These are phyloP conservation scores for Kryptolebias marmoratus DNA, from an alignment of 2,113 vertebrate genomes.

Conservation along the genomic window DNA sequence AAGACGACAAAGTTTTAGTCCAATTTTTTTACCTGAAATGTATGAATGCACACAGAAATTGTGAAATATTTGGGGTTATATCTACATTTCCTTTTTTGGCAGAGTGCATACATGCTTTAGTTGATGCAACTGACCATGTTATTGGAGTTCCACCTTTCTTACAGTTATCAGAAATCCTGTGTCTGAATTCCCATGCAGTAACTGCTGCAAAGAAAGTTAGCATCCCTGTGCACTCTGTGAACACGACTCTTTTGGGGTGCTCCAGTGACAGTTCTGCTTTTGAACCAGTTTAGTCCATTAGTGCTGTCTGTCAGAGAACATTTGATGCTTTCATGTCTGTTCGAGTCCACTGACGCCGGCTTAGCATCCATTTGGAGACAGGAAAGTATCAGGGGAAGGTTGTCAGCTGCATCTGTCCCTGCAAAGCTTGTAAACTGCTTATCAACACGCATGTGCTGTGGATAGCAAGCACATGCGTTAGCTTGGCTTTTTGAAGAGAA, in stretches of 20 bases:
- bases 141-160: not conserved
- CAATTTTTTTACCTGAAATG: too few species aligned
- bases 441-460: conserved; percentile 8
- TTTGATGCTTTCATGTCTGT: conserved; percentile 13
- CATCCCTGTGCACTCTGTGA: not conserved
- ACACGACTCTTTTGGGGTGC: not conserved
- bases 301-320: conserved; percentile 33
- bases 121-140: too few species aligned
- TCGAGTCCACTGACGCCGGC: conserved; percentile 12
- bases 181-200: not conserved
- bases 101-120: too few species aligned
- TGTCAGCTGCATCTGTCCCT: not conserved
- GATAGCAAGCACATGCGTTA: not conserved
- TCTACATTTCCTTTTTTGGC: too few species aligned
- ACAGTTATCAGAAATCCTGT: not conserved
- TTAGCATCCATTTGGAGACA: conserved; percentile 31
- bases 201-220: not conserved
- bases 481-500: conserved; percentile 2
- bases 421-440: not conserved
- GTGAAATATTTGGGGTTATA: too few species aligned
- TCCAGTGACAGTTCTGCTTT: conserved; percentile 17
- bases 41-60: too few species aligned
- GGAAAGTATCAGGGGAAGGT: conserved; percentile 10
- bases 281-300: conserved; percentile 34
- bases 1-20: too few species aligned